phyloP scores from a whole-genome alignment of 2,888 invertebrate genomes.

The Frankliniella fusca region DNA sequence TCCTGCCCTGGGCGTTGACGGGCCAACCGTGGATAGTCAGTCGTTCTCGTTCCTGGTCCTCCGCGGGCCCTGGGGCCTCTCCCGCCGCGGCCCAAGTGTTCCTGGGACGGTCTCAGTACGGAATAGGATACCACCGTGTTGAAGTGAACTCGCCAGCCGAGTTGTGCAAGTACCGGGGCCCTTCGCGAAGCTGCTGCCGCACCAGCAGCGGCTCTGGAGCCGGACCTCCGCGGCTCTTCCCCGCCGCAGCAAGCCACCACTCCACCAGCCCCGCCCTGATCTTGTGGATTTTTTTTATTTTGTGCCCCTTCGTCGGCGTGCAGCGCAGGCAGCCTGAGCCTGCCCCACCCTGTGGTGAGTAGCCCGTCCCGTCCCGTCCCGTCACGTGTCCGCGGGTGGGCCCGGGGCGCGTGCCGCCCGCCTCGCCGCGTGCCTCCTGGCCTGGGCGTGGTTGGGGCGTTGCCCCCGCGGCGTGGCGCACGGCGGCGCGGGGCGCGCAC shows the following conservation, averaged over 20 bases:
- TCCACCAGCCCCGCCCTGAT: not conserved
- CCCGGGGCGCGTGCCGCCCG: not conserved
- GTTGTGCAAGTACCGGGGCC: no score
- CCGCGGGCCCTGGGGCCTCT: not conserved
- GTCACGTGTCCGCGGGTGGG: not conserved
- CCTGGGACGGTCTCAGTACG: no score
- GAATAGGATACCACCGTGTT: no score
- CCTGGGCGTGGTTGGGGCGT: conserved; percentile 5
- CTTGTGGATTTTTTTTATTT: conserved; percentile 12
- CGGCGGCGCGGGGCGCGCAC: no score
- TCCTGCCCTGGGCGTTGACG: not conserved
- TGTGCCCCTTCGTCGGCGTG: not conserved
- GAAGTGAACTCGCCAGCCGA: no score
- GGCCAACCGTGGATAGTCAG: no score
- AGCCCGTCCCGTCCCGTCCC: not conserved
- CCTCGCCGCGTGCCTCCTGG: not conserved
- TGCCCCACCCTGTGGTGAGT: not conserved
- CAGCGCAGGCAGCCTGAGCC: not conserved
- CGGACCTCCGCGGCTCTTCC: no score
- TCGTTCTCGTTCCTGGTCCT: no score
- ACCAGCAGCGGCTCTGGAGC: no score
- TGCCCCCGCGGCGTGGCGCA: not conserved
- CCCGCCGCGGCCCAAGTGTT: not conserved
- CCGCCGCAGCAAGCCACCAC: no score
- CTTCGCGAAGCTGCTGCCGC: no score